A percentile compares a stretch with the other conserved stretches of the same genome.
Evolutionary conservation across 2,888 invertebrate genomes (phyloP).

Genomic region (Microctonus aethiopoides): DNA sequence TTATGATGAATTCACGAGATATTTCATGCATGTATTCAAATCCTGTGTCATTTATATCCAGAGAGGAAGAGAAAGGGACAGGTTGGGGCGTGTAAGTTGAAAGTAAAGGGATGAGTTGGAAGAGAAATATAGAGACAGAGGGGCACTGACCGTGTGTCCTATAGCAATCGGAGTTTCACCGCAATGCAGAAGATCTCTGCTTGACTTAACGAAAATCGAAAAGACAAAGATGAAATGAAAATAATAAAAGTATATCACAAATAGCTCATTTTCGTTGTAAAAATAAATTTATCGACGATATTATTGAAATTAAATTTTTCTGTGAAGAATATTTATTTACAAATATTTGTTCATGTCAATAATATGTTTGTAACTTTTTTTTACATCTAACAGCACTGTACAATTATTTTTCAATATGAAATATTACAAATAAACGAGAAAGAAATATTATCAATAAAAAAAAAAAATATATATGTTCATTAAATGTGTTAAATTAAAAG

Average conservation of each 20-base stretch:
- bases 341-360: conserved; percentile 16
- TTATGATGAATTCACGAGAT: conserved; percentile 22
- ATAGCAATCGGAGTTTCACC: conserved; percentile 45
- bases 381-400: background rate
- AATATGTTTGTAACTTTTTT: background rate
- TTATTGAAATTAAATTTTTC: too few species aligned
- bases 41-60: conserved; percentile 32
- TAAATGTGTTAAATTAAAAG: background rate
- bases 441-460: background rate
- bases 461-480: background rate
- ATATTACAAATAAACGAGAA: background rate
- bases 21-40: conserved; percentile 35
- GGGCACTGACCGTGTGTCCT: conserved; percentile 46
- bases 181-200: conserved; percentile 45
- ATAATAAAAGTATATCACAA: background rate
- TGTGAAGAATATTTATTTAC: conserved; percentile 30
- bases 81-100: background rate
- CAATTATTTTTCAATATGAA: background rate
- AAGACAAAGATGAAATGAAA: background rate
- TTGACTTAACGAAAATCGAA: conserved; percentile 26
- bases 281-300: too few species aligned
- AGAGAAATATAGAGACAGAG: conserved; percentile 10
- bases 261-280: too few species aligned
- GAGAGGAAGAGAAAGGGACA: background rate
- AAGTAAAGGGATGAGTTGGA: too few species aligned